These are phyloP conservation scores for Tapirus terrestris DNA, from an alignment of 2,113 vertebrate species.

Conservation along the genomic window DNA sequence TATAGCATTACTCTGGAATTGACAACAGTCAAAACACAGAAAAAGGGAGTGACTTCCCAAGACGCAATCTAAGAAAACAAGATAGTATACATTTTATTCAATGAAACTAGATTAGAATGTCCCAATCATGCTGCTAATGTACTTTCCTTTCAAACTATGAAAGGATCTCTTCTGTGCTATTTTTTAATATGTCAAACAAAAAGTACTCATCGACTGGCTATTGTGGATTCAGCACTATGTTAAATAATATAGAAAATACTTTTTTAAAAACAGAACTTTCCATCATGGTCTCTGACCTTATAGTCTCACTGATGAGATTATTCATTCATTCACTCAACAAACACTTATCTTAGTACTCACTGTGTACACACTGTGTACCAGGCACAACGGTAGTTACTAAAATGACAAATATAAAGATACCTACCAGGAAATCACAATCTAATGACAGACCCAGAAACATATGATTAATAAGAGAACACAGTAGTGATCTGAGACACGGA, in stretches of 20 bases:
- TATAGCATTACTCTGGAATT: background rate
- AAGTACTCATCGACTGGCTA: background rate
- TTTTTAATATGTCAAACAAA: conserved; percentile 18
- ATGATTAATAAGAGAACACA: background rate
- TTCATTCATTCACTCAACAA: background rate
- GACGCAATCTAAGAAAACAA: background rate
- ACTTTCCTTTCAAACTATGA: background rate
- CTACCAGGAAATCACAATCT: background rate
- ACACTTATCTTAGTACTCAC: background rate
- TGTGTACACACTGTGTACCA: background rate
- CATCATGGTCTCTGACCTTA: background rate
- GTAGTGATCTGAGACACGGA: background rate
- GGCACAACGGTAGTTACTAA: background rate
- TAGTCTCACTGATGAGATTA: background rate
- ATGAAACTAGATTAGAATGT: background rate
- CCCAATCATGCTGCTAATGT: background rate
- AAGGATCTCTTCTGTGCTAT: background rate
- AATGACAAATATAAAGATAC: background rate
- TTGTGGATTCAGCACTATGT: background rate
- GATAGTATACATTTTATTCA: background rate
- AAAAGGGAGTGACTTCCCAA: background rate
- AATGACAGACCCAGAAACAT: background rate
- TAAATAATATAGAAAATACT: background rate
- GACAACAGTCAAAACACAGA: background rate
- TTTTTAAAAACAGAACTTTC: background rate